These are phyloP conservation scores for Epinephelus cyanopodus DNA, from an alignment of 2,113 vertebrate species.

Conservation along the genomic window DNA sequence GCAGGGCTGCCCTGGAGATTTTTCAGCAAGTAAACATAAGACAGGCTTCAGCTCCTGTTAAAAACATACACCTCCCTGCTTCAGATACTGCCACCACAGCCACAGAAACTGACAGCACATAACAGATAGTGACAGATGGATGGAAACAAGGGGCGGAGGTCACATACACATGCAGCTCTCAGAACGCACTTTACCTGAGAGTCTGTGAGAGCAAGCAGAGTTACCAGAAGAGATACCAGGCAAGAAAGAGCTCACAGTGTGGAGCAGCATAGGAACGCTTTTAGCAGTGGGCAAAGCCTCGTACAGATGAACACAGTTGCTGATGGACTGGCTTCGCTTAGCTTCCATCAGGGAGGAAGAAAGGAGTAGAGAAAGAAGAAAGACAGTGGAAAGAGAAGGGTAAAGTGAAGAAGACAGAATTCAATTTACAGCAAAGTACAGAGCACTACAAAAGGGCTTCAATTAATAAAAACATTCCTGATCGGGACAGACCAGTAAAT, in stretches of 20 bases:
- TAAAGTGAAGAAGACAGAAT: slow-evolving; percentile 58
- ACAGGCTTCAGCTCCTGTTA: background rate
- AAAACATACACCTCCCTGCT: slow-evolving; percentile 23
- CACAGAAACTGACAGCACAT: background rate
- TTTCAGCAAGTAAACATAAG: slow-evolving; percentile 7
- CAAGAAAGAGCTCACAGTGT: slow-evolving; percentile 98
- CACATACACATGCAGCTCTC: slow-evolving; percentile 69
- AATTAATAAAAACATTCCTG: slow-evolving; percentile 7
- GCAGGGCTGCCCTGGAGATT: background rate
- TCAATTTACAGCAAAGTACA: slow-evolving; percentile 53
- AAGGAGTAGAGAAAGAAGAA: slow-evolving; percentile 36
- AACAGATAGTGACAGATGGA: slow-evolving; percentile 33
- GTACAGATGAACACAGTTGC: slow-evolving; percentile 98
- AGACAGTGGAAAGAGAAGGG: slow-evolving; percentile 56
- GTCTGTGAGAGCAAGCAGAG: slow-evolving; percentile 96
- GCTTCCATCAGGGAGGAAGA: slow-evolving; percentile 86
- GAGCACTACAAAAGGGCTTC: background rate
- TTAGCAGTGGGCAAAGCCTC: slow-evolving; percentile 98
- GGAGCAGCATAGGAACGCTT: slow-evolving; percentile 98
- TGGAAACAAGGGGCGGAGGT: slow-evolving; percentile 32
- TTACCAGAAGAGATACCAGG: slow-evolving; percentile 97
- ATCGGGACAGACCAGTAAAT: background rate
- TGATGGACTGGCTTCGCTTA: slow-evolving; percentile 99
- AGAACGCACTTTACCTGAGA: slow-evolving; percentile 92
- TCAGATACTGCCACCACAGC: slow-evolving; percentile 17